phyloP scores from a whole-genome alignment of 2,888 invertebrate genomes.

The Horisme vitalbata region DNA sequence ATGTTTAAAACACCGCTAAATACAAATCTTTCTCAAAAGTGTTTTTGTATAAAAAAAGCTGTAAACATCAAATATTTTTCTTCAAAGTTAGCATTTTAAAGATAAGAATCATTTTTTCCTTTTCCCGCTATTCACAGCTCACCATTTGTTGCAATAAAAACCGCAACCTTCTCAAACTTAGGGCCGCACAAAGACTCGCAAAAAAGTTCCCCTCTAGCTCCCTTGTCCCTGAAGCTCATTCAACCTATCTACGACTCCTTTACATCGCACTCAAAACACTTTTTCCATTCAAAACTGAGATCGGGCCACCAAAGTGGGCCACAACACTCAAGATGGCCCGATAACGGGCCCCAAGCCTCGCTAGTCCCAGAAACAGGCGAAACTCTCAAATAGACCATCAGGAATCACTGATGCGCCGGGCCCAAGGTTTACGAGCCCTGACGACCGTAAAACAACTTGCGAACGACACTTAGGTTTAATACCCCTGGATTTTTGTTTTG shows the following conservation, averaged over 20 bases:
- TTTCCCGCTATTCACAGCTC: not conserved
- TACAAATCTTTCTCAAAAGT: too few species aligned
- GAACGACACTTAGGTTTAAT: constrained; percentile 71
- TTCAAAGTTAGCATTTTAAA: too few species aligned
- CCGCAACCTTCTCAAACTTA: not conserved
- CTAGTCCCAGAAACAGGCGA: constrained; percentile 39
- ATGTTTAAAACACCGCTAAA: too few species aligned
- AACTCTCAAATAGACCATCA: constrained; percentile 81
- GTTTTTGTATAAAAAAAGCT: too few species aligned
- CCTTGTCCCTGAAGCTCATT: constrained; percentile 15
- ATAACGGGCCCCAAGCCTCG: constrained; percentile 36
- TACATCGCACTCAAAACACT: constrained; percentile 24
- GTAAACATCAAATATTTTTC: too few species aligned
- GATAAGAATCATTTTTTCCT: too few species aligned
- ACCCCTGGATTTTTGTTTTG: constrained; percentile 66
- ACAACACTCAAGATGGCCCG: constrained; percentile 32
- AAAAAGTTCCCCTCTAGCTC: constrained; percentile 8
- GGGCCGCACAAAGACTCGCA: not conserved
- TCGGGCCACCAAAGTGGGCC: constrained; percentile 22
- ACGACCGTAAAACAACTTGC: constrained; percentile 71
- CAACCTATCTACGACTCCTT: constrained; percentile 29
- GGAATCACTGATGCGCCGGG: constrained; percentile 68
- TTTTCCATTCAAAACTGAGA: constrained; percentile 14
- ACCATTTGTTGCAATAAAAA: not conserved
- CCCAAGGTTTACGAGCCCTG: constrained; percentile 69